Base-by-base conservation (phyloP, 1,140 invertebrate genomes). In the Bombus pyrosoma region DNA sequence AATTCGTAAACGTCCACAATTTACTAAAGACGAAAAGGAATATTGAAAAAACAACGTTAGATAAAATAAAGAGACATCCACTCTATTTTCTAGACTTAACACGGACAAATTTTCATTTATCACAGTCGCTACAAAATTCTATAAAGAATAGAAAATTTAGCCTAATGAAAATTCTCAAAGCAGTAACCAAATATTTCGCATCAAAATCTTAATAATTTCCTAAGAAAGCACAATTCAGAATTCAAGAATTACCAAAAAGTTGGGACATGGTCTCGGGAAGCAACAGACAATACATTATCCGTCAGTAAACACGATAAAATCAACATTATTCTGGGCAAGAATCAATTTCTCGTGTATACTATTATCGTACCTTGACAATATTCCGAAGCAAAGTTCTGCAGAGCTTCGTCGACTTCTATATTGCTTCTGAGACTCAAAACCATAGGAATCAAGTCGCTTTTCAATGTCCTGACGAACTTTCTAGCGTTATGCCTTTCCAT, bases 321-420 rank as follows among this genome's bases (percentile, higher is more conserved):
- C 47, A 6, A 53, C 59, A 28, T 15, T 62, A 47, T 59, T 10
- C 28, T 87, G 5, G 12, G 39, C 1, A 32, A 47, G 47, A 68
- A 39, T 62, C 10, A 34, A 34, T 32, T 22, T 57, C 12, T 25
- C 12, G 4, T 8, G 8, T 5, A 12, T 8, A 28, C 15, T 2
- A 18, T 66, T 39, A 18, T 77, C 18, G 12, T 87, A 96, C 98
- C 97, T 95, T 98, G 97, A 95, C 98, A 99, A 92, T 98, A 98
- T 85, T 97, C 97, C 2, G 98, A 99, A 1, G 98, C 97, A 93
- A 99, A 99, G 91, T 98, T 97, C 94, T 99, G 98, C 89, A 99
- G 95, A 3, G 97, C 97, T 93, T 98, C 97, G 92, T 99, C 98
- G 10, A 98, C 97, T 95, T 98, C 97, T 86, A 98, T 97, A 66